Conservation (phyloP, 2,797 vertebrate genomes). For the Neosilurus mollespiculum region DNA sequence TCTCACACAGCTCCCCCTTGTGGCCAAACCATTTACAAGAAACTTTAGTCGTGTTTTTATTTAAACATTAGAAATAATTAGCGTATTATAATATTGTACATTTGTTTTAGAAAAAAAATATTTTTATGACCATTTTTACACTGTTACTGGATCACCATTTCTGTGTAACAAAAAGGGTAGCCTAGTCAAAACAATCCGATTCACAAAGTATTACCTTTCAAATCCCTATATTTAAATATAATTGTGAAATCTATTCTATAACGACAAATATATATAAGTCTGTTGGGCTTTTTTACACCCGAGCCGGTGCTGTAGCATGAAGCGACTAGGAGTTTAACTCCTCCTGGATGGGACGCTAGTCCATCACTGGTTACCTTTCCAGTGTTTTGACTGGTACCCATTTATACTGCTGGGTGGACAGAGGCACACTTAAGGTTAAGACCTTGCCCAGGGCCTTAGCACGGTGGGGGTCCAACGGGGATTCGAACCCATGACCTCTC, state of each 20-base stretch:
- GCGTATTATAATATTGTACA: not conserved
- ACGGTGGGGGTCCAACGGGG: too few species aligned
- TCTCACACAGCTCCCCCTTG: conserved; percentile 51
- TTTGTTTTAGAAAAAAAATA: not conserved
- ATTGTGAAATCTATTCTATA: not conserved
- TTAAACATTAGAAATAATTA: not conserved
- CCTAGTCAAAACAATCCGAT: not conserved
- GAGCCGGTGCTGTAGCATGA: too few species aligned
- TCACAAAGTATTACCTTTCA: not conserved
- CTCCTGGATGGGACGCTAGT: too few species aligned
- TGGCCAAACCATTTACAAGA: conserved; percentile 43
- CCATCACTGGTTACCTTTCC: too few species aligned
- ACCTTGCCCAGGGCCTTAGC: too few species aligned
- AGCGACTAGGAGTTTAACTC: too few species aligned
- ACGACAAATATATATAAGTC: too few species aligned
- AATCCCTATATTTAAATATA: not conserved
- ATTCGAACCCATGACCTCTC: too few species aligned
- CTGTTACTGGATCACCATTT: not conserved
- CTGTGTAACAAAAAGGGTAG: not conserved
- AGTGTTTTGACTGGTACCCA: too few species aligned
- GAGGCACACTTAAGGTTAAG: too few species aligned
- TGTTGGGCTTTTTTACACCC: too few species aligned
- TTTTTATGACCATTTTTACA: not conserved
- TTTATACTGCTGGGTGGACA: too few species aligned
- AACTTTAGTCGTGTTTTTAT: not conserved